A percentile compares a stretch with the other conserved stretches of the same genome.
Evolutionary conservation across 1,140 invertebrate species (phyloP).

Genomic region (Zaprionus capensis): DNA sequence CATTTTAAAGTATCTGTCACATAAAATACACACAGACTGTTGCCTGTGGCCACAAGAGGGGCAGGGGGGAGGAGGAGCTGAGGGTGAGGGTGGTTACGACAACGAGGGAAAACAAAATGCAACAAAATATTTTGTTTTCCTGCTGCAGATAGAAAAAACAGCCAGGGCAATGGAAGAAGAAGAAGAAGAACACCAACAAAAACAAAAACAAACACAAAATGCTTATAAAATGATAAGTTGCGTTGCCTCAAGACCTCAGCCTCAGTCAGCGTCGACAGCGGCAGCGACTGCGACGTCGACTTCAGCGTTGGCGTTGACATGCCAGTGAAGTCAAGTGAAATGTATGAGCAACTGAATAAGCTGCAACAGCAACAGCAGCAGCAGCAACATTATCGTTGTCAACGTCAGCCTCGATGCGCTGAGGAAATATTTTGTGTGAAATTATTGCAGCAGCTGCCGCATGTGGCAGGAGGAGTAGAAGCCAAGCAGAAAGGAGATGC

Average conservation of each 20-base stretch:
- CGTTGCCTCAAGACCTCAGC: conserved; percentile 34
- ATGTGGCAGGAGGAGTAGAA: not conserved
- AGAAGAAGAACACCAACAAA: conserved; percentile 27
- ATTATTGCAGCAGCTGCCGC: conserved; percentile 54
- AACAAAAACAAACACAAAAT: conserved; percentile 58
- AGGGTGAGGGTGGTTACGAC: not conserved
- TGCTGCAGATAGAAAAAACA: conserved; percentile 51
- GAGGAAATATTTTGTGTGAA: conserved; percentile 75
- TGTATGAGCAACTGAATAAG: conserved; percentile 53
- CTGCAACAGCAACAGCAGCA: conserved; percentile 14
- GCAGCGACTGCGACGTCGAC: conserved; percentile 33
- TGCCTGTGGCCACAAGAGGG: conserved; percentile 24
- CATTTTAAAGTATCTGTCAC: conserved; percentile 80
- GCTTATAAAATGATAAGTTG: conserved; percentile 80
- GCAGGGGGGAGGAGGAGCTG: not conserved
- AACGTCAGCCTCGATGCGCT: conserved; percentile 69
- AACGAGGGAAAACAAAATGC: conserved; percentile 61
- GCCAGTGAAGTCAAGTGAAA: conserved; percentile 76
- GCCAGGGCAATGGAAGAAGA: conserved; percentile 16
- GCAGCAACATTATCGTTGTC: conserved; percentile 48
- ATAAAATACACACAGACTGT: conserved; percentile 62
- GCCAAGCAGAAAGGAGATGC: not conserved
- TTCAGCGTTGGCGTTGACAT: conserved; percentile 49
- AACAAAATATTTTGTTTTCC: conserved; percentile 77
- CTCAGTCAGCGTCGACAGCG: conserved; percentile 39